Conservation (phyloP, 2,888 invertebrate species). For the Eupithecia vulgata region DNA sequence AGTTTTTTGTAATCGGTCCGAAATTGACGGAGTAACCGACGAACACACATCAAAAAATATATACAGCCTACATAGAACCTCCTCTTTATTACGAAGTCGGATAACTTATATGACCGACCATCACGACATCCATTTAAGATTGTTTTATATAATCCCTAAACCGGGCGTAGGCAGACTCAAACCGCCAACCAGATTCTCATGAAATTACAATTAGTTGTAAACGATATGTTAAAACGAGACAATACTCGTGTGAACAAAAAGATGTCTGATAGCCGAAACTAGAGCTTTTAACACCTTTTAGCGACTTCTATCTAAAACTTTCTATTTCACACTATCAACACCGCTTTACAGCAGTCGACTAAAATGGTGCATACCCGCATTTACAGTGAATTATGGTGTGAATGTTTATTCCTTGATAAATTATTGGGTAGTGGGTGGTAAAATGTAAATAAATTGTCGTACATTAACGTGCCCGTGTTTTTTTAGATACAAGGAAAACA, state of each 20-base stretch:
- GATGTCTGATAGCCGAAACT: slow-evolving; percentile 37
- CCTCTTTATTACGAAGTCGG: too few relatives aligned
- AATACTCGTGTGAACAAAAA: slow-evolving; percentile 27
- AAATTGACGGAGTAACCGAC: too few relatives aligned
- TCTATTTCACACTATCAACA: slow-evolving; percentile 41
- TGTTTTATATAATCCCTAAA: neutral
- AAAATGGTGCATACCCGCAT: slow-evolving; percentile 42
- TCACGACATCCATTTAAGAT: neutral
- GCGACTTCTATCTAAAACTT: slow-evolving; percentile 41
- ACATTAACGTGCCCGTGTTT: neutral
- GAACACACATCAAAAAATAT: too few relatives aligned
- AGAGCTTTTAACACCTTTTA: slow-evolving; percentile 44
- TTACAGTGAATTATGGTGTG: slow-evolving; percentile 41
- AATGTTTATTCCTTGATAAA: slow-evolving; percentile 32
- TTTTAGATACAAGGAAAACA: neutral
- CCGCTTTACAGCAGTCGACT: slow-evolving; percentile 35
- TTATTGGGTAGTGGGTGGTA: slow-evolving; percentile 6
- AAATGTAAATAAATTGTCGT: slow-evolving; percentile 12
- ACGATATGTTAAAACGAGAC: slow-evolving; percentile 5
- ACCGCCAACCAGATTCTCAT: slow-evolving; percentile 3
- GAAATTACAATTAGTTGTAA: slow-evolving; percentile 10
- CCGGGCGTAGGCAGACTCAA: neutral
- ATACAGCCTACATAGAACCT: too few relatives aligned
- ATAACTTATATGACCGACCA: too few relatives aligned
- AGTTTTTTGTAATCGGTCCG: too few relatives aligned